These are phyloP conservation scores for Antitype chi DNA, from an alignment of 2,888 invertebrate species.

Conservation along the genomic window DNA sequence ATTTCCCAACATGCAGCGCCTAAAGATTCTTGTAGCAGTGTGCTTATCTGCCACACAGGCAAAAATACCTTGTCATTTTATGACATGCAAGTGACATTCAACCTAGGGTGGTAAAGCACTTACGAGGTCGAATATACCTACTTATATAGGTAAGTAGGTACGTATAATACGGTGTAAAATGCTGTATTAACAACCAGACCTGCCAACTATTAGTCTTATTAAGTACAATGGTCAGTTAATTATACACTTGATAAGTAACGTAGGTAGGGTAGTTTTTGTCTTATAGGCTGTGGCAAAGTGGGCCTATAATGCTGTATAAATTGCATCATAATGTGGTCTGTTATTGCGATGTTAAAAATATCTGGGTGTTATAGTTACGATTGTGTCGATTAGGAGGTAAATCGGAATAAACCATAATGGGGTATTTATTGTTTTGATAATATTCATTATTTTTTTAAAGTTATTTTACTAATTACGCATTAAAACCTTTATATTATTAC, in stretches of 20 bases:
- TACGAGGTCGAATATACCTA: background rate
- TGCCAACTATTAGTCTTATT: constrained; percentile 53
- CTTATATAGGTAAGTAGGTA: background rate
- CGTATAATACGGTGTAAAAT: constrained; percentile 36
- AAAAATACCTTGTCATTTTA: background rate
- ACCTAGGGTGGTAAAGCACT: background rate
- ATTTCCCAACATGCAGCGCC: background rate
- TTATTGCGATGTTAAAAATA: background rate
- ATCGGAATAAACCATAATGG: background rate
- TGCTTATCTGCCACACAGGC: too few species aligned
- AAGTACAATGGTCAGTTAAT: constrained; percentile 46
- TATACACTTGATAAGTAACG: constrained; percentile 43
- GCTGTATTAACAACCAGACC: constrained; percentile 7
- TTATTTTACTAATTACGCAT: background rate
- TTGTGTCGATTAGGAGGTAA: background rate
- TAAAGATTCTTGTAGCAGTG: background rate
- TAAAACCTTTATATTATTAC: background rate
- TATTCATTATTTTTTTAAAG: background rate
- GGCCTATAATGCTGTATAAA: constrained; percentile 20
- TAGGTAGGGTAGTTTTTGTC: constrained; percentile 46
- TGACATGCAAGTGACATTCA: background rate
- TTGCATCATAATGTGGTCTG: constrained; percentile 16
- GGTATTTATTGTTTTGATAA: background rate
- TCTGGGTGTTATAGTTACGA: background rate
- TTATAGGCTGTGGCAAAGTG: constrained; percentile 1